Percentiles rank a stretch among this genome's conserved stretches.
These are phyloP conservation scores for Scarus forsteni DNA, from an alignment of 2,797 vertebrate genomes.

Conservation along the genomic window DNA sequence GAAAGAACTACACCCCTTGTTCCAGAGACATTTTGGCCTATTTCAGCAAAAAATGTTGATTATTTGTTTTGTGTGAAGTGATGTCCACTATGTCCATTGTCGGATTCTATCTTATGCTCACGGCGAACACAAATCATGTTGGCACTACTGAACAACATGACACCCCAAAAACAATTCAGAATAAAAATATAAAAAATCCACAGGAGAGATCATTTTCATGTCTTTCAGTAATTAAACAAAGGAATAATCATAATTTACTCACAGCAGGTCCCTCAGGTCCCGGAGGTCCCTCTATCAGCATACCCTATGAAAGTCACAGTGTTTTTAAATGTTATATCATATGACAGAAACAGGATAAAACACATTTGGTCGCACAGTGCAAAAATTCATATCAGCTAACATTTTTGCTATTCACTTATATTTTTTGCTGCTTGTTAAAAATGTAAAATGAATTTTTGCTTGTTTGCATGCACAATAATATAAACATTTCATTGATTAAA, in stretches of 20 bases:
- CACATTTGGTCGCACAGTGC: too few species aligned
- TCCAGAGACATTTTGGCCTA: too few species aligned
- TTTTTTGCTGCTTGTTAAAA: too few species aligned
- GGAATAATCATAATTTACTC: conserved; percentile 62
- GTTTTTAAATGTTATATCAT: background rate
- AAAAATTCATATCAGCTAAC: too few species aligned
- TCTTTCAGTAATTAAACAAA: background rate
- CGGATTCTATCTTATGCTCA: too few species aligned
- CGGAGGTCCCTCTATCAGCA: conserved; percentile 93
- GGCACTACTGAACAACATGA: background rate
- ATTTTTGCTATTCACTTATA: too few species aligned
- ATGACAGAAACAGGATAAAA: too few species aligned
- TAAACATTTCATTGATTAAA: background rate
- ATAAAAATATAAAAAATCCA: background rate
- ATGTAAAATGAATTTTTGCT: background rate
- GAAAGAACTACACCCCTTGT: too few species aligned
- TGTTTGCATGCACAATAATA: background rate
- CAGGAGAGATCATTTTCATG: background rate
- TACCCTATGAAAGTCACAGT: conserved; percentile 81
- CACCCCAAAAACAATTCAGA: background rate
- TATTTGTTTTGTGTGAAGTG: too few species aligned
- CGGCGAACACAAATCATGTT: background rate
- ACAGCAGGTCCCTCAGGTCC: conserved; percentile 93
- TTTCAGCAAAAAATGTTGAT: too few species aligned
- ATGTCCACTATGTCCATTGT: too few species aligned